A percentile compares a stretch with the other conserved stretches of the same genome.
Conservation (phyloP, 2,797 vertebrate species). For the Scyliorhinus canicula region DNA sequence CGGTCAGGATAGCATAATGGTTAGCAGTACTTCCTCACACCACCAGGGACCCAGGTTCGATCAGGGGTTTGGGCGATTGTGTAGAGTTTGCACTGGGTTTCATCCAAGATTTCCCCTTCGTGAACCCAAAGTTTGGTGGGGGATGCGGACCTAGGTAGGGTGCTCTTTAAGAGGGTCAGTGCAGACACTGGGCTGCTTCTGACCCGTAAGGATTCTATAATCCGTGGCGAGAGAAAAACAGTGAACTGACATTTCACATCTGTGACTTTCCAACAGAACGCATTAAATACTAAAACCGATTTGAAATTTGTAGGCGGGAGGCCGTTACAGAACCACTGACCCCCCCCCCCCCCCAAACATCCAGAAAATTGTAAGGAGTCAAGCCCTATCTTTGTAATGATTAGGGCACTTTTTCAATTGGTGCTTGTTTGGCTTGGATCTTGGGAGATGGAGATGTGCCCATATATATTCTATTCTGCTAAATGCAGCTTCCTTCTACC, state of each 20-base stretch:
- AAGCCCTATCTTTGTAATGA: neutral
- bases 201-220: too few species aligned
- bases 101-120: too few species aligned
- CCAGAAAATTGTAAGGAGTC: neutral
- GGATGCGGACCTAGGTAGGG: too few species aligned
- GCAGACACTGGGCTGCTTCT: too few species aligned
- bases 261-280: neutral
- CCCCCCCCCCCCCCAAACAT: too few species aligned
- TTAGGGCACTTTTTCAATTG: neutral
- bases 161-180: too few species aligned
- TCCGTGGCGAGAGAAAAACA: neutral
- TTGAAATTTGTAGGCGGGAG: neutral
- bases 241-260: neutral
- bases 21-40: too few species aligned
- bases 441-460: neutral
- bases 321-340: neutral
- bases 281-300: neutral
- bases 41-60: too few species aligned
- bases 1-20: too few species aligned
- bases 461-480: neutral
- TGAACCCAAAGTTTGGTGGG: too few species aligned
- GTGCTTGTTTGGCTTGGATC: neutral
- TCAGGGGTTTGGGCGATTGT: too few species aligned
- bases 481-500: neutral
- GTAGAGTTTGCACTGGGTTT: too few species aligned